A percentile compares a stretch with the other conserved stretches of the same genome.
These are phyloP conservation scores for Apeltes quadracus DNA, from an alignment of 2,113 vertebrate species.

Conservation along the genomic window DNA sequence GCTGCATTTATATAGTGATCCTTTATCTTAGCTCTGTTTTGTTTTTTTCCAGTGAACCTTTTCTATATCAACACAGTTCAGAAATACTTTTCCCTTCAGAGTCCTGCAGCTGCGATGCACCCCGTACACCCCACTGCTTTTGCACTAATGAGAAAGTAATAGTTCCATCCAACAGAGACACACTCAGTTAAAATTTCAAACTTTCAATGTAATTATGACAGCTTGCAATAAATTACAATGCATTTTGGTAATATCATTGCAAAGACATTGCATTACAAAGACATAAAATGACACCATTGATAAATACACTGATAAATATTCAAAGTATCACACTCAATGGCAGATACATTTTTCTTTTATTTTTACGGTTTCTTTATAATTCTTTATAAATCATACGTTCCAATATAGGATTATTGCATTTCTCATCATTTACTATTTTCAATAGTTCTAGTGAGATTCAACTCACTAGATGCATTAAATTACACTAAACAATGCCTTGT, in stretches of 20 bases:
- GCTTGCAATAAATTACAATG: slow-evolving; percentile 61
- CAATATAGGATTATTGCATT: slow-evolving; percentile 22
- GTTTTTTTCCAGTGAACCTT: not conserved
- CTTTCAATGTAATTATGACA: slow-evolving; percentile 61
- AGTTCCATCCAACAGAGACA: slow-evolving; percentile 6
- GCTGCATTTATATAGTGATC: not conserved
- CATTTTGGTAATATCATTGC: slow-evolving; percentile 39
- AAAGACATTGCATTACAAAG: slow-evolving; percentile 60
- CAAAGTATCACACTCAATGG: slow-evolving; percentile 55
- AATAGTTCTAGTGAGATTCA: slow-evolving; percentile 12
- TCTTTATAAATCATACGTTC: slow-evolving; percentile 26
- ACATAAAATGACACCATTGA: slow-evolving; percentile 58
- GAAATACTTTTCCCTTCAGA: not conserved
- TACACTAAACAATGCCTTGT: slow-evolving; percentile 6
- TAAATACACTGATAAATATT: slow-evolving; percentile 57
- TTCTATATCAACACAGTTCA: not conserved
- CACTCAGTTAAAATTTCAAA: slow-evolving; percentile 37
- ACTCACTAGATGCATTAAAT: slow-evolving; percentile 14
- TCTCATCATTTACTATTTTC: slow-evolving; percentile 1
- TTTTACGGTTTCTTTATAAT: slow-evolving; percentile 8
- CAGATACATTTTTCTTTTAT: slow-evolving; percentile 36
- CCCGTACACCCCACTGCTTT: not conserved
- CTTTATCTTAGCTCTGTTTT: not conserved
- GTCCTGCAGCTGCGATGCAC: not conserved
- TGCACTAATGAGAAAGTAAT: slow-evolving; percentile 5